Percentiles rank a stretch among this genome's conserved stretches.
phyloP scores from a whole-genome alignment of 30 jellyfish, hydroid and myxozoan species.

The Pelagia noctiluca region DNA sequence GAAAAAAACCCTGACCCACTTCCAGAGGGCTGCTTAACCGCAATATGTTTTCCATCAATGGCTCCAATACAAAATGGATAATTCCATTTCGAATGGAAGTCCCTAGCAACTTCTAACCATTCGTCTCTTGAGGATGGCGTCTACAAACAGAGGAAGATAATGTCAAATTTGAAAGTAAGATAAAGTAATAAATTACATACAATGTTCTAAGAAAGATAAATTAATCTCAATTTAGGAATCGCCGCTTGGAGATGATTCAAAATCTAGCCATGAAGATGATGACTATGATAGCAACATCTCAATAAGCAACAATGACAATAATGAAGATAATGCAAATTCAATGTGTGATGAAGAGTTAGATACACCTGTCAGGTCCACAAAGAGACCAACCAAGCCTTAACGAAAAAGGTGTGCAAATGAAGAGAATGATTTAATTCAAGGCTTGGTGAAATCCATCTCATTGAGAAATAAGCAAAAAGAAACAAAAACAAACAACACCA shows the following conservation, averaged over 20 bases:
- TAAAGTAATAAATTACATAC: too few relatives aligned
- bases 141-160: not conserved
- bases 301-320: not conserved
- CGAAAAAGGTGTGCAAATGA: not conserved
- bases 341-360: not conserved
- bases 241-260: too few relatives aligned
- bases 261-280: not conserved
- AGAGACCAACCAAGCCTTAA: not conserved
- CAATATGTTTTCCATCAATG: constrained; percentile 30
- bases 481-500: not conserved
- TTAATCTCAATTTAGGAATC: too few relatives aligned
- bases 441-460: not conserved
- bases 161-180: not conserved
- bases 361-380: not conserved
- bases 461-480: not conserved
- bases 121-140: constrained; percentile 1
- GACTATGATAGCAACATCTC: not conserved
- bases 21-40: not conserved
- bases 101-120: constrained; percentile 18
- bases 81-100: constrained; percentile 10
- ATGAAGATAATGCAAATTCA: not conserved
- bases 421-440: not conserved
- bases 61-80: constrained; percentile 27
- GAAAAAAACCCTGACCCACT: constrained; percentile 35
- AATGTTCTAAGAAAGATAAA: too few relatives aligned